Evolutionary conservation across 2,888 invertebrate species (phyloP).

Genomic region (Drosophila bunnanda): DNA sequence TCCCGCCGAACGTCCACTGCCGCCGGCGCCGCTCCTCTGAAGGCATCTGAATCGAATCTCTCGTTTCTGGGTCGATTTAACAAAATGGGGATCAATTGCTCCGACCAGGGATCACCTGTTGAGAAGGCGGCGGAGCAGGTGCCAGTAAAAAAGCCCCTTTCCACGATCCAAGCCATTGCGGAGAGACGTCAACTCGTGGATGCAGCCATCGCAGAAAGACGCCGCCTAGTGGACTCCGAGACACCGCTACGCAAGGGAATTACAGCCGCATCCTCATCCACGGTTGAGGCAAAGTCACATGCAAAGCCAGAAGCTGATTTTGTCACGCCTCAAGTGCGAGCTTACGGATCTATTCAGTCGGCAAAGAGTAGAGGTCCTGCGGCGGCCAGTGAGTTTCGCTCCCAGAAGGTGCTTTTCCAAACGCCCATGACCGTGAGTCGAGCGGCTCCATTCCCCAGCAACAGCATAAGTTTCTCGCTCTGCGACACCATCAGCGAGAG

Average conservation of each 20-base stretch:
- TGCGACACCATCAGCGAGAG: conserved; percentile 82
- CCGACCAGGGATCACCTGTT: conserved; percentile 31
- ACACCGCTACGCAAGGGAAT: conserved; percentile 65
- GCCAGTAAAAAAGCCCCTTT: conserved; percentile 47
- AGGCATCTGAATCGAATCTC: conserved; percentile 58
- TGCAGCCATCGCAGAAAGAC: conserved; percentile 61
- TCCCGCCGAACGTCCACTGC: conserved; percentile 25
- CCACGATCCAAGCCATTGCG: conserved; percentile 40
- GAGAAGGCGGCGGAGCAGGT: conserved; percentile 8
- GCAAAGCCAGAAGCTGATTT: conserved; percentile 72
- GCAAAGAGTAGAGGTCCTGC: conserved; percentile 57
- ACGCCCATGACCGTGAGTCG: conserved; percentile 83
- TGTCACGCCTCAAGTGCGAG: conserved; percentile 82
- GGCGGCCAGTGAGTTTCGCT: conserved; percentile 81
- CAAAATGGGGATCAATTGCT: conserved; percentile 74
- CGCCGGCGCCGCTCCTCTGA: conserved; percentile 34
- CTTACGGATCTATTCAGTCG: conserved; percentile 69
- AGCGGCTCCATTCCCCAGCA: conserved; percentile 72
- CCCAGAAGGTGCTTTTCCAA: conserved; percentile 84
- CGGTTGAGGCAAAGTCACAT: conserved; percentile 17
- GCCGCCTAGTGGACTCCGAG: conserved; percentile 56
- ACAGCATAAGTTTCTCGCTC: conserved; percentile 81
- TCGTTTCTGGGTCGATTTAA: conserved; percentile 78
- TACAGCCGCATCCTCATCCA: not conserved
- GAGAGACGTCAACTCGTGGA: conserved; percentile 65